Conservation (phyloP, 2,888 invertebrate species). For the Eristalis intricaria region DNA sequence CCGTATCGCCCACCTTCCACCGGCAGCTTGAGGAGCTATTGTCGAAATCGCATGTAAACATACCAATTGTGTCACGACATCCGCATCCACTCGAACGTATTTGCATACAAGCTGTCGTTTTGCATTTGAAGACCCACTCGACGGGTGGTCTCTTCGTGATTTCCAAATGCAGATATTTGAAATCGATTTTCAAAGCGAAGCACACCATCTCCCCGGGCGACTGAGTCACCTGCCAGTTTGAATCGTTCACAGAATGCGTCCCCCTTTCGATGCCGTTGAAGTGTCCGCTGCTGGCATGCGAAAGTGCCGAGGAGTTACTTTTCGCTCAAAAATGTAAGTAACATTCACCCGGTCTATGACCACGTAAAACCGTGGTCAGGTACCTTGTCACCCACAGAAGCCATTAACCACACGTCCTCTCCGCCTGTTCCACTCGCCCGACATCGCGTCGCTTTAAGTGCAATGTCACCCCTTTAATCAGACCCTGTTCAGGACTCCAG, state of each 20-base stretch:
- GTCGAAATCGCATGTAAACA: not conserved
- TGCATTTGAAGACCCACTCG: not conserved
- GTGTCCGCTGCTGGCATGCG: too few relatives aligned
- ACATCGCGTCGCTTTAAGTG: not conserved
- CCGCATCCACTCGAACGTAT: not conserved
- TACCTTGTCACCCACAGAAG: not conserved
- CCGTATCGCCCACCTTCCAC: not conserved
- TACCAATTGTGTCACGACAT: not conserved
- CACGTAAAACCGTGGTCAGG: not conserved
- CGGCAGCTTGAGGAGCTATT: not conserved
- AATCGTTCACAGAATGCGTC: not conserved
- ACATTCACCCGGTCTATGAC: not conserved
- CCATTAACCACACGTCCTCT: not conserved
- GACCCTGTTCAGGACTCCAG: not conserved
- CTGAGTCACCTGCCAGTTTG: not conserved
- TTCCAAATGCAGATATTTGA: not conserved
- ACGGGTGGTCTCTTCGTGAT: not conserved
- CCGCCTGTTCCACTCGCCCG: not conserved
- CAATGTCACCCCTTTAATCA: not conserved
- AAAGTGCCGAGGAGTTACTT: not conserved
- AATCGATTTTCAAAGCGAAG: not conserved
- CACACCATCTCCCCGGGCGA: not conserved
- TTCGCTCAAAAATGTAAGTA: not conserved
- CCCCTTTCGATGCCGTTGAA: not conserved
- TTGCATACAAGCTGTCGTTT: not conserved